Evolutionary conservation across 1,140 invertebrate genomes (phyloP), one percentile per base, ranked within the genome.

Genomic region (Penaeus indicus): DNA sequence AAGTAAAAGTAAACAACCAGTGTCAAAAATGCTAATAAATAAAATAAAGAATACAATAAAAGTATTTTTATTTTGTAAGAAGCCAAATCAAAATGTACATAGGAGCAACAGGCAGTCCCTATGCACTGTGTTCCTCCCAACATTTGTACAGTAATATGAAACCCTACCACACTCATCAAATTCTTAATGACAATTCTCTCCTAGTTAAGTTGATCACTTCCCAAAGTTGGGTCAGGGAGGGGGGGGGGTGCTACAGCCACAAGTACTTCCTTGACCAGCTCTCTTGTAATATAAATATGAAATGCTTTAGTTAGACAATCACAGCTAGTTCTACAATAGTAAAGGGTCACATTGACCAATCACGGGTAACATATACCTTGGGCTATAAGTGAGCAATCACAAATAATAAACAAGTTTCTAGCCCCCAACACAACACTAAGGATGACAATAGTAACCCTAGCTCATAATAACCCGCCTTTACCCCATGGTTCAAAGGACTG

Each of bases 51-150:
- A 42, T 86, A 86, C 84, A 86, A 86, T 86, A 86, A 86, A 86
- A 86, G 84, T 86, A 86, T 86, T 86, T 54, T 86, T 84, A 86
- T 86, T 86, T 75, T 79, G 84, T 86, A 86, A 86, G 84, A 86
- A 86, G 84, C 84, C 84, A 86, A 86, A 86, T 77, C 84, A 86
- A 78, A 86, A 86, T 86, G 84, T 86, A 86, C 84, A 86, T 75
- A 22, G 84, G 84, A 86, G 75, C 84, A 78, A 38, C 67, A 77
- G 67, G 63, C 63, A 84, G 42, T 32, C 82, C 82, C 82, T 47
- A 64, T 69, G 82, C 38, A 25, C 82, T 54, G 75, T 64, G 84
- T 77, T 86, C 84, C 84, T 78, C 79, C 75, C 75, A 86, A 78
- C 72, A 77, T 86, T 86, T 86, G 84, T 86, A 86, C 84, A 86